phyloP scores from a whole-genome alignment of 2,797 vertebrate genomes.

The Picus viridis region DNA sequence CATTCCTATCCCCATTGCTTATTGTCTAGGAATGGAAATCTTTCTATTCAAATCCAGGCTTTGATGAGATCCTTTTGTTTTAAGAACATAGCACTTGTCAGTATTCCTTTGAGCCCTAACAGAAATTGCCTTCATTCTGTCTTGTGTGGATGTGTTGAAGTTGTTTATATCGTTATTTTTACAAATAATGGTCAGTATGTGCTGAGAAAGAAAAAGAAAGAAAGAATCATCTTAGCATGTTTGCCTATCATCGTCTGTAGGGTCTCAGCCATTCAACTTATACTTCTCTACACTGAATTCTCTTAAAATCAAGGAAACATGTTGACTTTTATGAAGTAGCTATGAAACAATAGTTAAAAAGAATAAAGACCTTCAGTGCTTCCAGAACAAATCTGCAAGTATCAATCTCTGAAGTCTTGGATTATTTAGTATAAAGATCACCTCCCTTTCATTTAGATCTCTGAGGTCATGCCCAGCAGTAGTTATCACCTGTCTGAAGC shows the following conservation, averaged over 20 bases:
- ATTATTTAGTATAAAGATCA: background rate
- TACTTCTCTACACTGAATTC: background rate
- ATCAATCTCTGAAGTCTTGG: background rate
- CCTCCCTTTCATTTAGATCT: background rate
- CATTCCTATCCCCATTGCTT: background rate
- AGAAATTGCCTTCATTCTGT: background rate
- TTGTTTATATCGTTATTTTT: slow-evolving; percentile 3
- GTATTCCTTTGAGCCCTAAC: background rate
- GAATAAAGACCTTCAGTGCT: background rate
- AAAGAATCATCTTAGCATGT: background rate
- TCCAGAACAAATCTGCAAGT: background rate
- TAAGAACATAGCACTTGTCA: background rate
- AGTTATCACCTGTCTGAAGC: background rate
- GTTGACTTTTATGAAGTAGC: background rate
- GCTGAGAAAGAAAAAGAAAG: background rate
- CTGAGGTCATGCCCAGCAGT: background rate
- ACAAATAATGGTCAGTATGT: background rate
- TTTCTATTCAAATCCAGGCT: background rate
- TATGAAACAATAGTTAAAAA: background rate
- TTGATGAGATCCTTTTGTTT: background rate
- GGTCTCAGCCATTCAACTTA: background rate
- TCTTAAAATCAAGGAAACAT: background rate
- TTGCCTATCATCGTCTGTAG: background rate
- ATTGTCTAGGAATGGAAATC: background rate
- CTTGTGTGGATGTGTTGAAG: background rate